phyloP scores from a whole-genome alignment of 2,797 vertebrate species.

The Natrix natrix region DNA sequence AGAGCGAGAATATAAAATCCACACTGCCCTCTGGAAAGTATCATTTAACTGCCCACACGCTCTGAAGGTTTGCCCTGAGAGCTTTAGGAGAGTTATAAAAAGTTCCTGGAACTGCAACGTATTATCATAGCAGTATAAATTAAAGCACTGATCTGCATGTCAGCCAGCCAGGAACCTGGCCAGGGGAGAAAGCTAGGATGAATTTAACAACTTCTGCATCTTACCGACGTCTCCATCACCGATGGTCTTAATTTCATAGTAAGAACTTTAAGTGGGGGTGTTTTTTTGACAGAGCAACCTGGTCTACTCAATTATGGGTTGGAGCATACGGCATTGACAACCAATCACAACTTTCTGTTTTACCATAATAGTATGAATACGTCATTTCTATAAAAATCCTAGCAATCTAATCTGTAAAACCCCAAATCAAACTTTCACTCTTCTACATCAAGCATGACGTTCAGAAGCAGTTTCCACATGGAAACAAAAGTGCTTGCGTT shows the following conservation, averaged over 20 bases:
- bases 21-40: constrained; percentile 75
- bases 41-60: constrained; percentile 56
- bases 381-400: no score
- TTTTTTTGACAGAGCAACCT: no score
- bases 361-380: no score
- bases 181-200: neutral
- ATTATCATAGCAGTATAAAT: constrained; percentile 65
- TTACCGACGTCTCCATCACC: neutral
- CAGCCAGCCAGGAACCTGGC: constrained; percentile 14
- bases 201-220: neutral
- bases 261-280: neutral
- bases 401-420: no score
- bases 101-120: constrained; percentile 73
- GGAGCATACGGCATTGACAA: no score
- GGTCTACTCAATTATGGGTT: no score
- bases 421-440: no score
- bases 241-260: neutral
- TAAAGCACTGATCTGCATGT: constrained; percentile 35
- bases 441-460: no score
- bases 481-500: no score
- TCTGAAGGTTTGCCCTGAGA: constrained; percentile 69
- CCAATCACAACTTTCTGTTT: no score
- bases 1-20: constrained; percentile 15
- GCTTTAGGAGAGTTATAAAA: constrained; percentile 82
- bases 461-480: no score